These are phyloP conservation scores for Serinus canaria DNA, from an alignment of 2,113 vertebrate genomes.

Conservation along the genomic window DNA sequence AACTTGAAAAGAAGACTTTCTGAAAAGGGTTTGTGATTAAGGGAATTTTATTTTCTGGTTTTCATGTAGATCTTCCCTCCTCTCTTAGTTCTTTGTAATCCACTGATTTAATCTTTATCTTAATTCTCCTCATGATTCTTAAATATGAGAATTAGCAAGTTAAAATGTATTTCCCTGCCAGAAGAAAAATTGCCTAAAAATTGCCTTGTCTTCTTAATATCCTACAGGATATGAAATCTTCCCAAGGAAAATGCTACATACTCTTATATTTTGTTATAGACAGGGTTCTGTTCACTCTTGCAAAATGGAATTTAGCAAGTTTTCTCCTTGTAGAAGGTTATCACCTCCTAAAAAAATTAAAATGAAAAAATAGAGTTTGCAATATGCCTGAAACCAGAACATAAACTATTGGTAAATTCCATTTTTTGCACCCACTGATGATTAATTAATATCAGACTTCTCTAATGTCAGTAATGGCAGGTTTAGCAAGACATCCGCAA, in stretches of 20 bases:
- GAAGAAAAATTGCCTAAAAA: not conserved
- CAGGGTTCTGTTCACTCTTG: not conserved
- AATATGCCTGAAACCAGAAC: not conserved
- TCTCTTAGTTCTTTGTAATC: not conserved
- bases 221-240: not conserved
- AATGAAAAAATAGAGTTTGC: not conserved
- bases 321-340: not conserved
- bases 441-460: conserved; percentile 15
- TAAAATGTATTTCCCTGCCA: not conserved
- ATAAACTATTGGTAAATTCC: not conserved
- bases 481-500: not conserved
- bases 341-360: not conserved
- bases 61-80: not conserved
- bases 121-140: not conserved
- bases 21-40: conserved; percentile 24
- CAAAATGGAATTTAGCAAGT: not conserved
- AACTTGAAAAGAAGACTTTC: not conserved
- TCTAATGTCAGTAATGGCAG: not conserved
- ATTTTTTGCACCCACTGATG: not conserved
- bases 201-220: not conserved
- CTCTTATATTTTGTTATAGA: not conserved
- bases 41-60: not conserved
- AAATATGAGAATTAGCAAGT: conserved; percentile 14
- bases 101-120: not conserved
- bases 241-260: not conserved